Evolutionary conservation across 2,888 invertebrate species (phyloP), one percentile per base, ranked within the genome.

Genomic region (Caenorhabditis plicata): DNA sequence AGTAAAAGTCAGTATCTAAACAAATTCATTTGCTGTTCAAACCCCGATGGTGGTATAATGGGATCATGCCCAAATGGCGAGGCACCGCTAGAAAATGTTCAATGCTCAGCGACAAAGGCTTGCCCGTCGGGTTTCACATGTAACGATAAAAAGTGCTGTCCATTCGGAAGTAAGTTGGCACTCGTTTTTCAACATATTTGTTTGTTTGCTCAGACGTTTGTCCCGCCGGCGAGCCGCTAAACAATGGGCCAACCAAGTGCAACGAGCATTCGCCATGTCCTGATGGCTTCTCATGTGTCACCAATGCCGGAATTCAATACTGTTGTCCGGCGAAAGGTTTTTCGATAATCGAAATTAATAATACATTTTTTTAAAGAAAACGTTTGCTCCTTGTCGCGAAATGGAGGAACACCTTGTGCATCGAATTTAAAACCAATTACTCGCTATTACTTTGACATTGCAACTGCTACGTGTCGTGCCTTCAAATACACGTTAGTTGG

Each of bases 21-120:
- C 54, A 71, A 72, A 40, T 67, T 73, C 54, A 71, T 78, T 41
- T 78, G 78, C 56, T 78, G 78, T 55, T 77, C 77, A 8, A 71
- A 61, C 39, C 62, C 68, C 33, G 66, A 69, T 33, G 66, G 62
- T 32, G 52, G 48, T 36, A 48, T 48, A 31, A 63, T 56, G 56
- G 56, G 71, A 38, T 63, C 68, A 17, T 78, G 78, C 44, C 73
- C 74, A n/a, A 63, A 60, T 48, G 78, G 78, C 15, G 77, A 79
- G 31, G 50, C 64, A 1, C 75, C 78, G 20, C 62, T 78, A 25
- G 58, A 68, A 11, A 46, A 45, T 40, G 75, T 74, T 23, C 62
- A 70, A 26, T 79, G 79, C 44, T 66, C 72, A 17, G 69, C 77
- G 3, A 58, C 65, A 29, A 50, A 64, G 5, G 73, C 76, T n/a